Evolutionary conservation across 2,797 vertebrate species (phyloP).

Genomic region (Anabas testudineus): DNA sequence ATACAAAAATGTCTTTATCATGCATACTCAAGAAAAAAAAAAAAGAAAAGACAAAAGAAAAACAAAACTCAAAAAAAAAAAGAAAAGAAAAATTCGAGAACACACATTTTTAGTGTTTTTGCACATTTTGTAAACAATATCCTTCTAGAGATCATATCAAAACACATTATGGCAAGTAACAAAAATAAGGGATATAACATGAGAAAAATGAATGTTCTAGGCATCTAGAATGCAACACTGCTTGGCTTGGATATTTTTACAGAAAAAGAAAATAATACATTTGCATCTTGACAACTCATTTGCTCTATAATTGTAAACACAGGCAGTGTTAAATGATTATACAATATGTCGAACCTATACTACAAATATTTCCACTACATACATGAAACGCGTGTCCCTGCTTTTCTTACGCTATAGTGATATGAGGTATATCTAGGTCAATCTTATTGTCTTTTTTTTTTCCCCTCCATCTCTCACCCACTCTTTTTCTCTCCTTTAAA

Average conservation of each 20-base stretch:
- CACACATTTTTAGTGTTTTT: conserved; percentile 90
- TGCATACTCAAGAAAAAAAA: conserved; percentile 82
- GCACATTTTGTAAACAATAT: conserved; percentile 90
- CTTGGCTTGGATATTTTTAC: conserved; percentile 83
- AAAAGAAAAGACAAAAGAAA: conserved; percentile 19
- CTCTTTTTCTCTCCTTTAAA: conserved; percentile 71
- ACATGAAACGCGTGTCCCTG: conserved; percentile 87
- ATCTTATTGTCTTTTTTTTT: conserved; percentile 82
- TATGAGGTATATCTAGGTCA: conserved; percentile 91
- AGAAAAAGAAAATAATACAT: conserved; percentile 77
- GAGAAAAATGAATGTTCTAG: conserved; percentile 81
- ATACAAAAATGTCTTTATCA: conserved; percentile 87
- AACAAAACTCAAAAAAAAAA: conserved; percentile 14
- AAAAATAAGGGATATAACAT: conserved; percentile 85
- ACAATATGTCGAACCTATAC: conserved; percentile 92
- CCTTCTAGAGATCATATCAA: conserved; percentile 89
- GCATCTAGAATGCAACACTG: conserved; percentile 89
- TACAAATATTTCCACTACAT: conserved; percentile 95
- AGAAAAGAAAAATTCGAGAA: conserved; percentile 42
- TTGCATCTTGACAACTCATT: conserved; percentile 82
- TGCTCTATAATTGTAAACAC: conserved; percentile 89
- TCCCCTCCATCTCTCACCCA: conserved; percentile 41
- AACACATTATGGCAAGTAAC: conserved; percentile 88
- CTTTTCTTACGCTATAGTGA: conserved; percentile 85
- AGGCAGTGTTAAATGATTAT: conserved; percentile 94